These are phyloP conservation scores for Clarias batrachus DNA, from an alignment of 2,113 vertebrate genomes.

Conservation along the genomic window DNA sequence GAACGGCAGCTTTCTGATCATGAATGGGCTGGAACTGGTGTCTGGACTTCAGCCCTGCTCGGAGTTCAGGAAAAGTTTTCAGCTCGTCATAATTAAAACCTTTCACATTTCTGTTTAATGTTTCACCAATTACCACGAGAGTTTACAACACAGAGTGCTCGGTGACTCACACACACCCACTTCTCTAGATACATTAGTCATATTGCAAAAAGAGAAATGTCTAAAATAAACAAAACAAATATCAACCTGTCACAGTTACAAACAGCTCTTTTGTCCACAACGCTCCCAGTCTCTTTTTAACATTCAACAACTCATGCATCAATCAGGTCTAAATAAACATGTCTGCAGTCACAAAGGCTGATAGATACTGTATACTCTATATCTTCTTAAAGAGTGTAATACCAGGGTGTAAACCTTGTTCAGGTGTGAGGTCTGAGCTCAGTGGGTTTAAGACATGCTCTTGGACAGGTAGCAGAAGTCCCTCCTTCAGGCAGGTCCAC, in stretches of 20 bases:
- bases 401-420: conserved; percentile 45
- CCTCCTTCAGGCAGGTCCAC: conserved; percentile 70
- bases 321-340: background rate
- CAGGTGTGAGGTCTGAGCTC: background rate
- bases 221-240: background rate
- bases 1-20: background rate
- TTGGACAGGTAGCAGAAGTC: conserved; percentile 65
- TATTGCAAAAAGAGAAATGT: background rate
- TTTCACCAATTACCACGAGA: background rate
- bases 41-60: background rate
- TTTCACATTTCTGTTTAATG: background rate
- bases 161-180: background rate
- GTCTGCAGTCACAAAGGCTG: background rate
- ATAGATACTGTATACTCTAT: background rate
- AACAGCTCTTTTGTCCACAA: background rate
- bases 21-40: background rate
- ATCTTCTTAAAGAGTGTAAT: background rate
- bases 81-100: background rate
- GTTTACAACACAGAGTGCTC: background rate
- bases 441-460: conserved; percentile 54
- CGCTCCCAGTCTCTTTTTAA: background rate
- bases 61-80: background rate
- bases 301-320: background rate
- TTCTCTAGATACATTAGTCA: background rate
- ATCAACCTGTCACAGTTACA: background rate